Evolutionary conservation across 1,140 invertebrate species (phyloP).

Genomic region (Drosophila equinoxialis): DNA sequence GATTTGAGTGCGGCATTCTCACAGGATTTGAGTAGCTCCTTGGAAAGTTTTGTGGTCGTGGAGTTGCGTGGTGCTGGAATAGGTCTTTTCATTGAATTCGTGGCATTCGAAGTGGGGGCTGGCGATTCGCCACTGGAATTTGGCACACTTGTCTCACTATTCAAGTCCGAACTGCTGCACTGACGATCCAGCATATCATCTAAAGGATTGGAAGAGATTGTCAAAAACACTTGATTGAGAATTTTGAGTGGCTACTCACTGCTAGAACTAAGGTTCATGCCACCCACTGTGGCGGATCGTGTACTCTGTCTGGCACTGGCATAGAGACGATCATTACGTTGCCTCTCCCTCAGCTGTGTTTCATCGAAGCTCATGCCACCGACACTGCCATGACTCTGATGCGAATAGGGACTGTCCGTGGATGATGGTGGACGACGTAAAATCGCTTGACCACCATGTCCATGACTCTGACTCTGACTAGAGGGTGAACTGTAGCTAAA

Average conservation of each 20-base stretch:
- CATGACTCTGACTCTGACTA: conserved; percentile 59
- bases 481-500: conserved; percentile 76
- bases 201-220: conserved; percentile 6
- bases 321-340: conserved; percentile 70
- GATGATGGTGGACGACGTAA: conserved; percentile 58
- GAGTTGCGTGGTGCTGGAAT: conserved; percentile 67
- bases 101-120: conserved; percentile 61
- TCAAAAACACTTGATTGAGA: too few relatives aligned
- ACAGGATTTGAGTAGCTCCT: conserved; percentile 66
- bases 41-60: conserved; percentile 52
- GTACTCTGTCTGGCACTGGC: conserved; percentile 76
- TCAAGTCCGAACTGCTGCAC: conserved; percentile 67
- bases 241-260: conserved; percentile 39
- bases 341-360: conserved; percentile 67
- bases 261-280: conserved; percentile 69
- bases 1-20: conserved; percentile 78
- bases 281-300: conserved; percentile 59
- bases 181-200: conserved; percentile 77
- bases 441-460: conserved; percentile 28
- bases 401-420: conserved; percentile 73
- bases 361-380: conserved; percentile 79
- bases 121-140: conserved; percentile 68
- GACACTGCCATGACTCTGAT: conserved; percentile 77
- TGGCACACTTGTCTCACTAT: conserved; percentile 73
- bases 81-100: conserved; percentile 76